Percentiles rank a stretch among this genome's conserved stretches.
phyloP scores from a whole-genome alignment of 30 jellyfish, hydroid and myxozoan species.

The Aurelia sp. region DNA sequence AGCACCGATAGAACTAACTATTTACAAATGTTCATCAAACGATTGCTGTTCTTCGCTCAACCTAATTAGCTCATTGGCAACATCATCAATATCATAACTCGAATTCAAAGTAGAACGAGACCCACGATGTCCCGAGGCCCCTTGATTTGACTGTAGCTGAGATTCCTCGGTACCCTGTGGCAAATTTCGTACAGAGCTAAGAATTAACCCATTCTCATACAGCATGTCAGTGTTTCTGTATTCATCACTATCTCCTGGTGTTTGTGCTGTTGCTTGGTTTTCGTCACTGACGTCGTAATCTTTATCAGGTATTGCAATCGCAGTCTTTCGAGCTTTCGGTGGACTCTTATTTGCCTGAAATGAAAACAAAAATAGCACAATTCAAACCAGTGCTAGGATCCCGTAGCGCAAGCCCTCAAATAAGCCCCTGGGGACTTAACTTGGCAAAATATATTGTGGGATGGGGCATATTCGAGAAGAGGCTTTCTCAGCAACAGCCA shows the following conservation, averaged over 20 bases:
- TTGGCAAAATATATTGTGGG: too few relatives aligned
- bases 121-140: not conserved
- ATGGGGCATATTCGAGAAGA: too few relatives aligned
- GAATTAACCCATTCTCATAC: conserved; percentile 50
- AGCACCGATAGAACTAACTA: too few relatives aligned
- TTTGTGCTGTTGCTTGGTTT: too few relatives aligned
- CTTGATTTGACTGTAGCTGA: not conserved
- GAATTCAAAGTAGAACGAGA: conserved; percentile 28
- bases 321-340: not conserved
- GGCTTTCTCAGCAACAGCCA: too few relatives aligned
- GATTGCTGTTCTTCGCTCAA: conserved; percentile 64
- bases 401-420: too few relatives aligned
- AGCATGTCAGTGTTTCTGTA: not conserved
- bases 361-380: too few relatives aligned
- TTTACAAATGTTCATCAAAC: conserved; percentile 23
- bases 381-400: too few relatives aligned
- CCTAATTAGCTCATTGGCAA: conserved; percentile 61
- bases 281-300: not conserved
- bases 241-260: too few relatives aligned
- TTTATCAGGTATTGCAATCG: conserved; percentile 9
- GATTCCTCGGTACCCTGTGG: not conserved
- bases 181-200: conserved; percentile 26
- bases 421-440: too few relatives aligned
- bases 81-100: conserved; percentile 54
- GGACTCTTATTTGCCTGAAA: not conserved